These are phyloP conservation scores for Drosophila mayri DNA, from an alignment of 1,140 invertebrate genomes.

Conservation along the genomic window DNA sequence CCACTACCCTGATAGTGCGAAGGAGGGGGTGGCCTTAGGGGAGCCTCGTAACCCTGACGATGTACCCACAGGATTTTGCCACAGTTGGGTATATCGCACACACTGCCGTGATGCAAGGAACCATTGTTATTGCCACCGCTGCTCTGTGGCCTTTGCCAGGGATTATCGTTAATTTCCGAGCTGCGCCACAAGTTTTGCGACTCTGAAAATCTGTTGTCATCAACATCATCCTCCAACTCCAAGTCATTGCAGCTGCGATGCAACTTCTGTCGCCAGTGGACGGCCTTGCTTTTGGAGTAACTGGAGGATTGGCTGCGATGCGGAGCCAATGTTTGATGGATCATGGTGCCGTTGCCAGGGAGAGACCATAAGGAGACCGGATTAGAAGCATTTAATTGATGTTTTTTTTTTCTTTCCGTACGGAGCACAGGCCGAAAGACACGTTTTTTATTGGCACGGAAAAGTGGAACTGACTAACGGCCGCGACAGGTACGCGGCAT, in stretches of 20 bases:
- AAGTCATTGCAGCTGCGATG: constrained; percentile 72
- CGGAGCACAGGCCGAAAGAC: constrained; percentile 42
- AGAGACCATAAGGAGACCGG: constrained; percentile 57
- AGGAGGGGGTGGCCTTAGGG: constrained; percentile 46
- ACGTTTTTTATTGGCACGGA: constrained; percentile 77
- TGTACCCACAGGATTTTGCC: constrained; percentile 80
- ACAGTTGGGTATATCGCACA: constrained; percentile 78
- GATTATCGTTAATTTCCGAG: constrained; percentile 42
- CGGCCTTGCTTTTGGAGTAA: constrained; percentile 50
- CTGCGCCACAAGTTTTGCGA: constrained; percentile 38
- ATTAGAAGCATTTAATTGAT: constrained; percentile 51
- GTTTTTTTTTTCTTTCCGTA: not conserved
- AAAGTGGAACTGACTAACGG: constrained; percentile 77
- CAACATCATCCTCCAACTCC: constrained; percentile 40
- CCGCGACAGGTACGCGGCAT: constrained; percentile 56
- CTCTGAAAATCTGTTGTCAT: constrained; percentile 10
- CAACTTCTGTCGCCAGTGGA: constrained; percentile 68
- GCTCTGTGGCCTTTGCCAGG: constrained; percentile 52
- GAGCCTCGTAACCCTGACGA: constrained; percentile 44
- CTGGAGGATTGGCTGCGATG: constrained; percentile 61
- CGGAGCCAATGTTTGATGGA: constrained; percentile 74
- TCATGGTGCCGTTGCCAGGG: constrained; percentile 43
- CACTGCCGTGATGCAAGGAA: constrained; percentile 44
- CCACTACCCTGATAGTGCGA: constrained; percentile 8
- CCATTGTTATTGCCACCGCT: constrained; percentile 46